Percentiles rank a stretch among this genome's conserved stretches.
Evolutionary conservation across 1,140 invertebrate genomes (phyloP).

Genomic region (Frieseomelitta varia): DNA sequence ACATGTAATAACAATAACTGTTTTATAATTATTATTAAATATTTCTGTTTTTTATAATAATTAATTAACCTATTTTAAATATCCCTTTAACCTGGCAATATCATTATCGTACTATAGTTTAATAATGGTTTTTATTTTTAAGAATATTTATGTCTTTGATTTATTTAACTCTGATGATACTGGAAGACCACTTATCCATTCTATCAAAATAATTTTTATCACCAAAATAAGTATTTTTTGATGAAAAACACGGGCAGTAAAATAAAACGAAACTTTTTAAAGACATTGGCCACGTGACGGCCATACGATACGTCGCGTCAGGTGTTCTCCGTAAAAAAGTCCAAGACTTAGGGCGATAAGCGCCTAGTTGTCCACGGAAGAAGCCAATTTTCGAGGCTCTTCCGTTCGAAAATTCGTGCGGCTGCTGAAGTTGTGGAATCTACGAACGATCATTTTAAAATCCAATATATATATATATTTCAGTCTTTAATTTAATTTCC

Average conservation of each 20-base stretch:
- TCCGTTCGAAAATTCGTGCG: constrained; percentile 16
- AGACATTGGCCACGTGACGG: not conserved
- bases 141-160: no score
- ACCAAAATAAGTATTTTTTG: not conserved
- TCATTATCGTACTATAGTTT: no score
- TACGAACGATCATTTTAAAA: not conserved
- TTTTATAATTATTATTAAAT: no score
- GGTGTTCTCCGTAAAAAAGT: constrained; percentile 32
- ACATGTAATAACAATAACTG: no score
- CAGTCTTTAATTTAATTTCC: constrained; percentile 16
- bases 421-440: not conserved
- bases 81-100: no score
- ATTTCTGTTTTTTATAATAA: no score
- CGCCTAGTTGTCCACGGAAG: constrained; percentile 24
- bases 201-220: not conserved
- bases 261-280: not conserved
- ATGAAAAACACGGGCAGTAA: no score
- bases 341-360: not conserved
- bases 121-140: no score
- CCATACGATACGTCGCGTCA: constrained; percentile 10
- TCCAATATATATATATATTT: not conserved
- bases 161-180: no score
- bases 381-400: constrained; percentile 31
- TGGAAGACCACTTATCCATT: not conserved
- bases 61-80: no score